These are phyloP conservation scores for Diprion similis DNA, from an alignment of 1,140 invertebrate species.

Conservation along the genomic window DNA sequence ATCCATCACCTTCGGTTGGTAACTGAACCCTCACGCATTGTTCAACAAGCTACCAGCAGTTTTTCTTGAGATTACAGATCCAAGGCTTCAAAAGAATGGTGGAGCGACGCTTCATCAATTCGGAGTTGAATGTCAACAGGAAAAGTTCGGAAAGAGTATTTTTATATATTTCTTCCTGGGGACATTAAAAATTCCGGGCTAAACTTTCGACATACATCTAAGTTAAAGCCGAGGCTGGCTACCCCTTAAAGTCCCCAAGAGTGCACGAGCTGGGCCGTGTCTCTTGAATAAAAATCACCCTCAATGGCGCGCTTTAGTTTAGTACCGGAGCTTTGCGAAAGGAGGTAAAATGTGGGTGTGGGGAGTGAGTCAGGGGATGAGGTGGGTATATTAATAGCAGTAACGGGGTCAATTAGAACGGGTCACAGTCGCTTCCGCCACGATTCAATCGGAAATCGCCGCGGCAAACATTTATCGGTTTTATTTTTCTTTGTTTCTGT, in stretches of 20 bases:
- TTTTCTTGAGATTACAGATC: too few species aligned
- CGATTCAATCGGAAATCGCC: not conserved
- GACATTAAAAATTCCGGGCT: constrained; percentile 56
- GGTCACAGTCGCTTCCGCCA: not conserved
- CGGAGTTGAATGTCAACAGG: not conserved
- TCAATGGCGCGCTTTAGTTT: constrained; percentile 58
- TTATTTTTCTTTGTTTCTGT: too few species aligned
- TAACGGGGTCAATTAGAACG: not conserved
- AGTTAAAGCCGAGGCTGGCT: constrained; percentile 49
- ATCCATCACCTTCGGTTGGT: too few species aligned
- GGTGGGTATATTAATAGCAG: not conserved
- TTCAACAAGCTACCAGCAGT: too few species aligned
- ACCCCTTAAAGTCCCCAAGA: constrained; percentile 31
- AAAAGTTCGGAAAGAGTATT: constrained; percentile 50
- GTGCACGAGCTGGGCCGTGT: constrained; percentile 44
- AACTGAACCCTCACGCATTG: too few species aligned
- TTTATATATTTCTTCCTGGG: constrained; percentile 52
- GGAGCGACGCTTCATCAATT: not conserved
- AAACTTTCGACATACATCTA: constrained; percentile 57
- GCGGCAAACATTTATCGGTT: not conserved
- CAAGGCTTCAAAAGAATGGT: not conserved
- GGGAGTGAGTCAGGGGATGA: not conserved
- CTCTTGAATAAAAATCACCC: constrained; percentile 60
- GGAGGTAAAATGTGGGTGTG: not conserved
- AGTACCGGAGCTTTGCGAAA: constrained; percentile 29